A percentile compares a stretch with the other conserved stretches of the same genome.
Evolutionary conservation across 92 coral and sea anemone genomes (phyloP).

Genomic region (Nematostella vectensis): DNA sequence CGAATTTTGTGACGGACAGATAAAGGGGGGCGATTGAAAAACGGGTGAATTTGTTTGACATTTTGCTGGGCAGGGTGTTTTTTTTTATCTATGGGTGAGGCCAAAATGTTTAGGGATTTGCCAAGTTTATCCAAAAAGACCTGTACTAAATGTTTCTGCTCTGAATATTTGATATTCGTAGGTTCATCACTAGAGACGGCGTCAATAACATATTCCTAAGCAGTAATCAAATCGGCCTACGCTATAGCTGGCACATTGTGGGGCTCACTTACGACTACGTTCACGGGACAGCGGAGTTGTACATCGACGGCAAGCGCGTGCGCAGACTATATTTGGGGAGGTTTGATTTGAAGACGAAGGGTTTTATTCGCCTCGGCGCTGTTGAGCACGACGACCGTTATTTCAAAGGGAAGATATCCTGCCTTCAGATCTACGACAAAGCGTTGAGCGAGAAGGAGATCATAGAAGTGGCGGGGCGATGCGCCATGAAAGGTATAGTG

Average conservation of each 20-base stretch:
- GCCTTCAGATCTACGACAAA: conserved; percentile 61
- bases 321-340: conserved; percentile 21
- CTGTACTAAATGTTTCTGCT: no score
- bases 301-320: conserved; percentile 51
- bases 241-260: conserved; percentile 49
- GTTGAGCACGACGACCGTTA: conserved; percentile 22
- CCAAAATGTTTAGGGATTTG: no score
- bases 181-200: conserved; percentile 20
- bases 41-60: no score
- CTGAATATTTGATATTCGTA: no score
- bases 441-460: conserved; percentile 36
- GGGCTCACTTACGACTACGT: conserved; percentile 48
- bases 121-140: no score
- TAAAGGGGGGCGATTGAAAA: no score
- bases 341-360: conserved; percentile 38
- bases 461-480: conserved; percentile 38
- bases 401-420: conserved; percentile 66
- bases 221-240: conserved; percentile 23
- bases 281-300: conserved; percentile 45
- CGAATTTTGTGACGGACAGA: no score
- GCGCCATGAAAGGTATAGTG: conserved; percentile 28
- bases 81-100: no score
- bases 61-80: no score
- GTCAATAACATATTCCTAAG: conserved; percentile 6
- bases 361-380: conserved; percentile 45